phyloP scores from a whole-genome alignment of 2,797 vertebrate genomes.

The Rhinoraja longicauda region DNA sequence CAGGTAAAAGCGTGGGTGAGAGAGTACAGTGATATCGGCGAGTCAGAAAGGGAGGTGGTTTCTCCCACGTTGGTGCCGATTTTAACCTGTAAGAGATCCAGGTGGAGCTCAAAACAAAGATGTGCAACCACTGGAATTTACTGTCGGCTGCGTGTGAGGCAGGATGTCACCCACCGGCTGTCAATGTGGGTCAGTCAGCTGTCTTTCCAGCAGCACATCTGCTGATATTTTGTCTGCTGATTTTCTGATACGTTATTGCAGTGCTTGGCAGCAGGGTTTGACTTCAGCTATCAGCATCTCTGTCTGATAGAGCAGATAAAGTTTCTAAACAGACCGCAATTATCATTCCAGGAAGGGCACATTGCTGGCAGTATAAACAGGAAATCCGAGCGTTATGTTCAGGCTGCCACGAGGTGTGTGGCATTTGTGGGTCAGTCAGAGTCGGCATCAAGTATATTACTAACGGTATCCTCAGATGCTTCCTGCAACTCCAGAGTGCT shows the following conservation, averaged over 20 bases:
- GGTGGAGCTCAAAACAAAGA: not conserved
- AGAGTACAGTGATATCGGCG: not conserved
- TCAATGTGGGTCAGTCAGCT: not conserved
- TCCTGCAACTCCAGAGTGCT: not conserved
- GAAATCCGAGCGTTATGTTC: not conserved
- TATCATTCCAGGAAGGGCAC: not conserved
- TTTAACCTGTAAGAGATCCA: conserved; percentile 2
- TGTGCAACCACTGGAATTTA: not conserved
- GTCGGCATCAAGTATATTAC: not conserved
- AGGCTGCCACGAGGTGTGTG: not conserved
- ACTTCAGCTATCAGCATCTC: conserved; percentile 22
- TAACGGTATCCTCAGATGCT: not conserved
- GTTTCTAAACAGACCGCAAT: conserved; percentile 19
- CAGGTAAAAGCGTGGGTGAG: not conserved
- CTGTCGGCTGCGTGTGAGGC: not conserved
- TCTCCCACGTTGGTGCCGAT: not conserved
- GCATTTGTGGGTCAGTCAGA: not conserved
- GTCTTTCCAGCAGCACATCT: not conserved
- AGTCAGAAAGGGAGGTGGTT: not conserved
- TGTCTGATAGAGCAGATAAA: conserved; percentile 6
- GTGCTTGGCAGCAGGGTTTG: not conserved
- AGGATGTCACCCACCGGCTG: not conserved
- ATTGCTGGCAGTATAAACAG: not conserved
- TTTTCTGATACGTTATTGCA: conserved; percentile 4
- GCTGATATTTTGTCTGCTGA: conserved; percentile 27